Evolutionary conservation across 2,797 vertebrate species (phyloP), one percentile per base, ranked within the genome.

Genomic region (Taeniopygia guttata): DNA sequence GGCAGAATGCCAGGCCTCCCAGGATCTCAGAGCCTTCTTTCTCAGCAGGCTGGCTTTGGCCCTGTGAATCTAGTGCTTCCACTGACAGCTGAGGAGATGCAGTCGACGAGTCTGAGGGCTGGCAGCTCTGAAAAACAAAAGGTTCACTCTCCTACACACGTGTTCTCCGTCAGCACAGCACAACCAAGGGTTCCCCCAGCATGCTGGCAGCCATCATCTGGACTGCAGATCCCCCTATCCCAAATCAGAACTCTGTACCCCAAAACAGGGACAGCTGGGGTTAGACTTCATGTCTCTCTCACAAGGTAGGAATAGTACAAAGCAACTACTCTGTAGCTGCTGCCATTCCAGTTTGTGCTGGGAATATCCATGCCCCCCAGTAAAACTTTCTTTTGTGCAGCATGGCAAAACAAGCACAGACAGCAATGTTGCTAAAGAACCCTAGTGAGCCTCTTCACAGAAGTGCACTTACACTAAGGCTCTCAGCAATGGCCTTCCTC

Each of bases 401-500:
- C 3, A 6, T 42, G 30, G 74, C 29, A 75, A 87, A 91, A 56
- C 85, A 62, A 55, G 63, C 36, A 48, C 48, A 84, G 56, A 84
- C 91, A 94, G 90, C 23, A 62, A 49, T 2, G 19, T 2, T 90
- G 84, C 72, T 95, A 67, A 90, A 90, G 74, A 90, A 95, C 67
- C 43, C 94, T 91, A 86, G 92, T 75, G 87, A 96, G 91, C 72
- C 96, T 93, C 96, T 96, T 85, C 83, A 96, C 62, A 89, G 92
- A 81, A 89, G 95, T 64, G 9, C 96, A 97, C 98, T 98, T 98
- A 99, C 99, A 69, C 95, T 97, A 69, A 99, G 98, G 96, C 99
- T 99, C 96, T 99, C 98, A 38, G 98, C 98, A 75, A 99, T 99
- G 95, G 99, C 99, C 94, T 98, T 99, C 97, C 97, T 98, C 96